phyloP scores from a whole-genome alignment of 1,140 invertebrate genomes.

The Phymastichus coffea region DNA sequence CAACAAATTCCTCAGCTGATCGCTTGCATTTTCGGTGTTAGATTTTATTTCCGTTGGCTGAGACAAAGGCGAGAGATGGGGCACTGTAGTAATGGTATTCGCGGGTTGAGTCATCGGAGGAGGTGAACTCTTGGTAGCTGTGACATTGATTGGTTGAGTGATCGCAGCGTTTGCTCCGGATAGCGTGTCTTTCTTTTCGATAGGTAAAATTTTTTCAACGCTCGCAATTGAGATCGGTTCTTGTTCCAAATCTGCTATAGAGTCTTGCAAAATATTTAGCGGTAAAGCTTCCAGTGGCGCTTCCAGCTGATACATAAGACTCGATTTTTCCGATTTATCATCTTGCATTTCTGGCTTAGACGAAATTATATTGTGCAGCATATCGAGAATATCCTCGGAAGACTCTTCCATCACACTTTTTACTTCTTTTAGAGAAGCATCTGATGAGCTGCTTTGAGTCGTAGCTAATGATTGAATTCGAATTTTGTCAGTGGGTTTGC shows the following conservation, averaged over 20 bases:
- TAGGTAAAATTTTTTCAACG: slow-evolving; percentile 1
- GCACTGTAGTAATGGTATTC: slow-evolving; percentile 57
- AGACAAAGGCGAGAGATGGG: slow-evolving; percentile 68
- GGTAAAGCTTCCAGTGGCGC: slow-evolving; percentile 50
- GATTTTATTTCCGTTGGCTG: slow-evolving; percentile 70
- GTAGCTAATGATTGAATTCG: neutral
- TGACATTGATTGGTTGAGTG: neutral
- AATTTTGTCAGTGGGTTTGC: slow-evolving; percentile 19
- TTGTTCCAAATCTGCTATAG: slow-evolving; percentile 47
- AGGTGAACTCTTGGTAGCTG: slow-evolving; percentile 32
- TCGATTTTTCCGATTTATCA: slow-evolving; percentile 45
- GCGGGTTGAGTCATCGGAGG: neutral
- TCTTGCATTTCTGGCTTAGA: slow-evolving; percentile 55
- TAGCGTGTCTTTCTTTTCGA: slow-evolving; percentile 30
- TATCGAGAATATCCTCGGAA: slow-evolving; percentile 68
- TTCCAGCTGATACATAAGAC: slow-evolving; percentile 49
- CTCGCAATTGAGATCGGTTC: slow-evolving; percentile 31
- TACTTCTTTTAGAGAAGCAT: slow-evolving; percentile 29
- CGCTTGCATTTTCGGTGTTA: slow-evolving; percentile 69
- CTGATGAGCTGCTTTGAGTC: neutral
- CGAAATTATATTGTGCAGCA: slow-evolving; percentile 66
- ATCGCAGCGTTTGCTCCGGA: slow-evolving; percentile 17
- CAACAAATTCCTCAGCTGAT: slow-evolving; percentile 61
- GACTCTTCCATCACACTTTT: slow-evolving; percentile 54
- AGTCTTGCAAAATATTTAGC: slow-evolving; percentile 52